Evolutionary conservation across 2,113 vertebrate genomes (phyloP).

Genomic region (Eidolon helvum): DNA sequence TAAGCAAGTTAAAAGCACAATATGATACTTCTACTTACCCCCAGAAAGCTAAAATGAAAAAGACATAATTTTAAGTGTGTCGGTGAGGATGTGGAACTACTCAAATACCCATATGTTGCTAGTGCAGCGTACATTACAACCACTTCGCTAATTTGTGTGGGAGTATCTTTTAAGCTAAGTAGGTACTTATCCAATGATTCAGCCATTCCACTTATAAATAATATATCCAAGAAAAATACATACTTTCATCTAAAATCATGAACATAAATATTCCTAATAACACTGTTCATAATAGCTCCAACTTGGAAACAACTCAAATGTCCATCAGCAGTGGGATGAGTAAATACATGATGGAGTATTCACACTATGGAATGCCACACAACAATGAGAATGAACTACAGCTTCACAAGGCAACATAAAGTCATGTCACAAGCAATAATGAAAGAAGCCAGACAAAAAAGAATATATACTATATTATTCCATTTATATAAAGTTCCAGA

Average conservation of each 20-base stretch:
- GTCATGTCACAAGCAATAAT: neutral
- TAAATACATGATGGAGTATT: neutral
- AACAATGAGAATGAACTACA: neutral
- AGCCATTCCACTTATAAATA: neutral
- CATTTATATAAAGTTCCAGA: neutral
- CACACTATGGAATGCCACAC: neutral
- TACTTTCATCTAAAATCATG: neutral
- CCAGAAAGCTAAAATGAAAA: neutral
- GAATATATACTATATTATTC: neutral
- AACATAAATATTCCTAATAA: neutral
- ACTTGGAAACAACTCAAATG: neutral
- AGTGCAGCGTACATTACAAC: neutral
- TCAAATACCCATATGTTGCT: neutral
- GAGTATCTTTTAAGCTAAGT: neutral
- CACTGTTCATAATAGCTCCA: neutral
- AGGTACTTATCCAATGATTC: neutral
- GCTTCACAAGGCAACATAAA: neutral
- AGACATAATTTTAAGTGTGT: neutral
- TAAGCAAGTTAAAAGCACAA: neutral
- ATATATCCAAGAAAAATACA: neutral
- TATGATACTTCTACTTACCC: neutral
- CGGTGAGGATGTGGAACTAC: neutral
- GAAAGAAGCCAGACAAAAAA: neutral
- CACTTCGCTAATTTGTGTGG: neutral
- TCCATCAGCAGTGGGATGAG: neutral